Base-by-base conservation (phyloP, 2,888 invertebrate genomes). In the Caenorhabditis angaria region DNA sequence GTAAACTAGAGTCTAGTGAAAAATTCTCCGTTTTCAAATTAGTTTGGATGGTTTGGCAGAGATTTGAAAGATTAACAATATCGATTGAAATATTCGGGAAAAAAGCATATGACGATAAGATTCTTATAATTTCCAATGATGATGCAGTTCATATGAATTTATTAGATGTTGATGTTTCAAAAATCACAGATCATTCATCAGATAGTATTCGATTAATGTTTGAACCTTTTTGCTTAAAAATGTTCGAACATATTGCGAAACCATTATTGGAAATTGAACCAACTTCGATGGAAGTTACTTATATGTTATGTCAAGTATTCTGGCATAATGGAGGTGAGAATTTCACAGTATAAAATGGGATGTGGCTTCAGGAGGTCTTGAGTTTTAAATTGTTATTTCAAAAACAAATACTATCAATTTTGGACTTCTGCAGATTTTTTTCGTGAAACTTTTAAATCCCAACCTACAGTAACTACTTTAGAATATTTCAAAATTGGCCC, bases 271-370 rank as follows among this genome's bases (percentile, higher is more conserved):
- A 72, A 18, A 24, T 78, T 47, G 64, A 70, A 24, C 75, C 75
- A 4, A 67, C 63, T 24, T 47, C 61, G 0, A 65, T 73, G 20
- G 78, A 78, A 54, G 57, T 76, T 28, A 64, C 75, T 20, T 78
- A 76, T 24, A 72, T 78, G 70, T 55, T 78, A n/a, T 76, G 73
- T 59, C 76, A 76, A 48, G 67, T 78, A 0, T 55, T 66, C n/a
- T 78, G 75, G 68, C 73, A 76, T 32, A 68, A 69, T 35, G 74
- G 70, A 28, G 77, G 71, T 32, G 5, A 32, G n/a, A n/a, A n/a
- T n/a, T n/a, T n/a, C n/a, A n/a, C n/a, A n/a, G n/a, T n/a, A n/a
- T n/a, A n/a, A n/a, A n/a, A n/a, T n/a, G n/a, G n/a, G n/a, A n/a
- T n/a, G n/a, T n/a, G n/a, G n/a, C n/a, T n/a, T n/a, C n/a, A n/a